phyloP scores from a whole-genome alignment of 2,888 invertebrate genomes.

The Sympetrum striolatum region DNA sequence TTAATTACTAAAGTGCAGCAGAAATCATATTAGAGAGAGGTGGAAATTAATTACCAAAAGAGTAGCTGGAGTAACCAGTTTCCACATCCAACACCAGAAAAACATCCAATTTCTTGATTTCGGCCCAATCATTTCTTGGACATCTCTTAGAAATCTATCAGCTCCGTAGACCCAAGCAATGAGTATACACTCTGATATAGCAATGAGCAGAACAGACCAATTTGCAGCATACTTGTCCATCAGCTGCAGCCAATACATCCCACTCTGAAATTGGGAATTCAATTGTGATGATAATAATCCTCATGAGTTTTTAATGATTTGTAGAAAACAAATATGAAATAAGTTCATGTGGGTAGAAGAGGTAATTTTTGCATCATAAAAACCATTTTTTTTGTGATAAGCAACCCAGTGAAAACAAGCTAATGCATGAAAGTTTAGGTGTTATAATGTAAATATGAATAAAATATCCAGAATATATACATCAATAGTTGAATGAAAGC shows the following conservation, averaged over 20 bases:
- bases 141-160: conserved; percentile 57
- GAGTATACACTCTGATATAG: conserved; percentile 67
- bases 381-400: no score
- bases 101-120: conserved; percentile 70
- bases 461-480: background rate
- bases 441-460: background rate
- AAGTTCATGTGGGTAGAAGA: background rate
- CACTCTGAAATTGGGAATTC: conserved; percentile 64
- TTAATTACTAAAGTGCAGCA: no score
- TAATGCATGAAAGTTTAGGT: no score
- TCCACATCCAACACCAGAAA: conserved; percentile 81
- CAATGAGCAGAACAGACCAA: conserved; percentile 77
- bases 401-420: no score
- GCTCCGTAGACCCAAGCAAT: conserved; percentile 63
- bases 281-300: background rate
- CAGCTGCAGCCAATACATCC: conserved; percentile 80
- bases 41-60: conserved; percentile 65
- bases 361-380: background rate
- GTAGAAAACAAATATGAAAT: background rate
- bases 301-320: no score
- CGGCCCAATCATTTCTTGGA: conserved; percentile 61
- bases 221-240: conserved; percentile 83
- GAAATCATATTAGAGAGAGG: background rate
- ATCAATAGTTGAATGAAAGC: background rate
- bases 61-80: conserved; percentile 76